Conservation (phyloP, 1,140 invertebrate genomes). For the Riptortus pedestris region DNA sequence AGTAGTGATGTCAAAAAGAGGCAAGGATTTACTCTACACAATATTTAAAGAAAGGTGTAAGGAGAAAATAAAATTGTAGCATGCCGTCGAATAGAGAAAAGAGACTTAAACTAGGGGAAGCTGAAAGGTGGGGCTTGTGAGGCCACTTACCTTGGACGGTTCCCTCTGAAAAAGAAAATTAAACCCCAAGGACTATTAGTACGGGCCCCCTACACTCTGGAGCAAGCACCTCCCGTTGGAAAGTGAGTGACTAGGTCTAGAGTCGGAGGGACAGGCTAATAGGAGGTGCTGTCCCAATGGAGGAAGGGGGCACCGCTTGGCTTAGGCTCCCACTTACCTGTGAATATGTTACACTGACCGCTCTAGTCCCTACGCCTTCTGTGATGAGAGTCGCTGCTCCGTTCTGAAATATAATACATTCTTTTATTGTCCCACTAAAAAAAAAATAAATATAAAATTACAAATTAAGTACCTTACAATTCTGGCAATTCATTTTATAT, state of each 20-base stretch:
- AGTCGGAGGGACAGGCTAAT: too few species aligned
- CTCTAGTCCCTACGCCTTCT: constrained; percentile 21
- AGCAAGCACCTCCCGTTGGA: background rate
- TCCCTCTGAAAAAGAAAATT: constrained; percentile 14
- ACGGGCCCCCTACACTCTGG: background rate
- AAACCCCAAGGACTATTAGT: background rate
- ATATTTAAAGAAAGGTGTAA: too few species aligned
- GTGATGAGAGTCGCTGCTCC: constrained; percentile 16
- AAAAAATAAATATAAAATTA: too few species aligned
- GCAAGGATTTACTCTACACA: too few species aligned
- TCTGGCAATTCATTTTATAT: too few species aligned
- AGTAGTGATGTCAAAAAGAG: too few species aligned
- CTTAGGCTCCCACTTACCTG: constrained; percentile 23
- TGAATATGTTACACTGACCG: constrained; percentile 24
- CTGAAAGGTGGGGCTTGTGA: background rate
- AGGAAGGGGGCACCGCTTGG: background rate
- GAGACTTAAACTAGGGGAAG: too few species aligned
- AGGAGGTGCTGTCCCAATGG: constrained; percentile 1
- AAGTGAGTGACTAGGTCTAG: background rate
- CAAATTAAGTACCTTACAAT: too few species aligned
- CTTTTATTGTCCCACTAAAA: too few species aligned
- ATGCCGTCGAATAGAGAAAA: too few species aligned
- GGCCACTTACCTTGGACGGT: constrained; percentile 4
- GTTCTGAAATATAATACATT: constrained; percentile 7
- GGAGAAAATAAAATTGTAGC: too few species aligned